Percentiles rank a stretch among this genome's conserved stretches.
Evolutionary conservation across 2,888 invertebrate species (phyloP).

Genomic region (Drosophila vallismaia): DNA sequence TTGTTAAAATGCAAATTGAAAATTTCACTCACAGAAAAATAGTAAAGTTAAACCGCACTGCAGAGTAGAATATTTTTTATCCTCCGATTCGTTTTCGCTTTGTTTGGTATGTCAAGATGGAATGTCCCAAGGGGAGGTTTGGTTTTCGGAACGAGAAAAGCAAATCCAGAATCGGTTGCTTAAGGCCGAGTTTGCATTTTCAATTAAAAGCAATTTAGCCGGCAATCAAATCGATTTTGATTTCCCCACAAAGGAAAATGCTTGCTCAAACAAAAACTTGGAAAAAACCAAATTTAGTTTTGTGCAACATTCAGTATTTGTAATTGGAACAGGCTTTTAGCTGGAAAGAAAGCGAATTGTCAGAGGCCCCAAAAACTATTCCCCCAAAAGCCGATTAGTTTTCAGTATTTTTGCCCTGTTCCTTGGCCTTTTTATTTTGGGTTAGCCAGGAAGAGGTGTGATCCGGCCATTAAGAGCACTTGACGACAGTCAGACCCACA

Average conservation of each 20-base stretch:
- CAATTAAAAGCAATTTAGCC: constrained; percentile 63
- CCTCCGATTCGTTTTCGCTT: constrained; percentile 15
- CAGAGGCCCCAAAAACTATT: constrained; percentile 19
- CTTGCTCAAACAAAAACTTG: constrained; percentile 14
- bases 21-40: constrained; percentile 53
- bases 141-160: constrained; percentile 1
- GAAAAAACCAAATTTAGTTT: constrained; percentile 25
- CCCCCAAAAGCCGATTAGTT: constrained; percentile 68
- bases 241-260: constrained; percentile 35
- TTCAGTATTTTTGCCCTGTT: constrained; percentile 39
- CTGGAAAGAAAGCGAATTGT: not conserved
- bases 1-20: constrained; percentile 76
- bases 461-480: constrained; percentile 68
- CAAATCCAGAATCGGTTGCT: constrained; percentile 12
- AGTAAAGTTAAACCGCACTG: constrained; percentile 63
- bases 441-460: constrained; percentile 51
- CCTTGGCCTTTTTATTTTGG: constrained; percentile 28
- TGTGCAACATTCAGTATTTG: constrained; percentile 39
- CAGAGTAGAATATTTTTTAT: constrained; percentile 33
- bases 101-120: constrained; percentile 38
- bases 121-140: constrained; percentile 24
- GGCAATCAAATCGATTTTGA: constrained; percentile 32
- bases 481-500: constrained; percentile 55
- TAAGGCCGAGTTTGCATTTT: constrained; percentile 50
- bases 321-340: constrained; percentile 19